phyloP scores from a whole-genome alignment of 2,797 vertebrate species.

The Sebastes vulpes region DNA sequence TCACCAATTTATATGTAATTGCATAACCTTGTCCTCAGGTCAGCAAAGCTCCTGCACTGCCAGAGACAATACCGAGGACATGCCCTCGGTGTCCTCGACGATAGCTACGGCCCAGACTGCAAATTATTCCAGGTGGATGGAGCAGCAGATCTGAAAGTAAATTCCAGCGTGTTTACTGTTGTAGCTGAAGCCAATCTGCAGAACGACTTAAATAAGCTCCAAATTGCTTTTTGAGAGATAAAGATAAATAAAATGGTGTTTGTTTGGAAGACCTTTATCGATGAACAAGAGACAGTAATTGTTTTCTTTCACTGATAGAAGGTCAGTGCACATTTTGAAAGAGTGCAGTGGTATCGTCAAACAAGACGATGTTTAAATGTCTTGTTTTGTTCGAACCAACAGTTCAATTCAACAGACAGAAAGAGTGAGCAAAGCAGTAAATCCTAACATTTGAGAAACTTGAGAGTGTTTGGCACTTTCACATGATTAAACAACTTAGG shows the following conservation, averaged over 20 bases:
- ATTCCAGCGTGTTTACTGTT: not conserved
- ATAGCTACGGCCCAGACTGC: not conserved
- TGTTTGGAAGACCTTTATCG: not conserved
- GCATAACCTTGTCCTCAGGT: not conserved
- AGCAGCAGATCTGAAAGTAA: constrained; percentile 6
- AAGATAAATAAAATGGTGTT: not conserved
- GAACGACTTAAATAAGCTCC: not conserved
- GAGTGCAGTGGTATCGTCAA: not conserved
- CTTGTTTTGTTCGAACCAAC: not conserved
- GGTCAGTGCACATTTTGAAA: not conserved
- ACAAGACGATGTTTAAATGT: not conserved
- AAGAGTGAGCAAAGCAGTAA: not conserved
- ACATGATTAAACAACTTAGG: not conserved
- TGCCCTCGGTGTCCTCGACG: not conserved
- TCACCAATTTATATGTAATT: not conserved
- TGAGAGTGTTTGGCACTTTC: not conserved
- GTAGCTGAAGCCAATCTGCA: not conserved
- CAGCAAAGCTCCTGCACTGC: not conserved
- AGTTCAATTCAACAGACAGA: not conserved
- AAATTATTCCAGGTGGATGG: not conserved
- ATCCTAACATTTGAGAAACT: not conserved
- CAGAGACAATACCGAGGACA: not conserved
- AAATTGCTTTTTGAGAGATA: not conserved
- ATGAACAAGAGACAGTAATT: not conserved
- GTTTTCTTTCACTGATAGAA: not conserved